Evolutionary conservation across 2,797 vertebrate species (phyloP), one percentile per base, ranked within the genome.

Genomic region (Arrhamphus sclerolepis): DNA sequence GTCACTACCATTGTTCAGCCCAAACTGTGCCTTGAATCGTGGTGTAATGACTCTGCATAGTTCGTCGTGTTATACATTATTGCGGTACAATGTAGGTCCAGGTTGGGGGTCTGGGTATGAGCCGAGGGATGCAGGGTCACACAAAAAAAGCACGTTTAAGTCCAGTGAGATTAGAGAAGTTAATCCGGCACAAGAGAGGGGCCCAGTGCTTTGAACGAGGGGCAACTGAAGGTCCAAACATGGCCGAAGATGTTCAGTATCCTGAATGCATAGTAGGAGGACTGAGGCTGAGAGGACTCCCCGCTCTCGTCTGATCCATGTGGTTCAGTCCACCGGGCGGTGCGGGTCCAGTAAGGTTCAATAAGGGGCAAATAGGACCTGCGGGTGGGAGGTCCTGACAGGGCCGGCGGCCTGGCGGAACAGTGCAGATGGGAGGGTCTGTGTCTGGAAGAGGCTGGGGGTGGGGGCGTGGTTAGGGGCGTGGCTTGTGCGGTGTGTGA

Each of bases 41-140:
- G 94, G 92, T 92, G 86, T 92, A 93, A 94, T 85, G 82, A 90
- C 93, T 92, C 96, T 98, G 97, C 97, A 98, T 98, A 98, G 96
- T 96, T 96, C 93, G 93, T 91, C 11, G 88, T 91, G 89, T 93
- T 89, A 92, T 91, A 94, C 93, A 94, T 98, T 98, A 97, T 98
- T 97, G 96, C 96, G 91, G 93, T 92, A 92, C 87, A 86, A 75
- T 66, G 85, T 91, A 90, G 90, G 72, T 79, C 80, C 71, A 58
- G 61, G 71, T 78, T 60, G 38, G 38, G 64, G 54, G 51, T 53
- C 61, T 7, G 47, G 50, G 60, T 34, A 1, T 20, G 53, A 69
- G 63, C 44, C 26, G 1, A 3, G 55, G 52, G 71, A 49, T 54
- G 62, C 54, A 49, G 59, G 31, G 57, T 62, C 70, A 72, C 59